These are phyloP conservation scores for Aleiodes sp. DNA, from an alignment of 1,140 invertebrate species.

Conservation along the genomic window DNA sequence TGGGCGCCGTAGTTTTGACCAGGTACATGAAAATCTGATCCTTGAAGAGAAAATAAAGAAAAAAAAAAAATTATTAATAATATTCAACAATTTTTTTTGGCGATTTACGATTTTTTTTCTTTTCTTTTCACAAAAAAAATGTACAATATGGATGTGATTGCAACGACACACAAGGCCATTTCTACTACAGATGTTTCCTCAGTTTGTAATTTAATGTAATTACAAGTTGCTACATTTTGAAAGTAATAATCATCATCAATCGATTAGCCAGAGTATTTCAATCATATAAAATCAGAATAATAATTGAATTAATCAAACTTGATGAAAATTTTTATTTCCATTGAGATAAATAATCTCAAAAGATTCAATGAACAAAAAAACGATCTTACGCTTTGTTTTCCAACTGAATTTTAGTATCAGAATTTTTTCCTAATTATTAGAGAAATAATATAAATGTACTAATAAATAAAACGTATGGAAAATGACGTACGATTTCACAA, in stretches of 20 bases:
- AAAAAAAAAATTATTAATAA: background rate
- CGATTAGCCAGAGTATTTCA: too few relatives aligned
- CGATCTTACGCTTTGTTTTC: too few relatives aligned
- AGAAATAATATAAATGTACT: too few relatives aligned
- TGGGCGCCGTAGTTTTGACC: slow-evolving; percentile 62
- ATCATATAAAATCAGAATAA: too few relatives aligned
- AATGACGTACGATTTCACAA: slow-evolving; percentile 4
- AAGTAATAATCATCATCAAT: too few relatives aligned
- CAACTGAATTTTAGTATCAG: too few relatives aligned
- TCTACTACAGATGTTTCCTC: background rate
- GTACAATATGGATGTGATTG: background rate
- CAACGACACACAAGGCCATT: background rate
- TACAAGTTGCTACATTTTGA: too few relatives aligned
- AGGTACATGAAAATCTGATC: slow-evolving; percentile 63
- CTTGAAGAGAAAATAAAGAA: slow-evolving; percentile 44
- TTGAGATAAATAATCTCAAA: too few relatives aligned
- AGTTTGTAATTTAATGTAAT: background rate
- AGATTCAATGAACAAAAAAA: too few relatives aligned
- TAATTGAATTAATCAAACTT: too few relatives aligned
- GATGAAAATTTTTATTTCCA: too few relatives aligned
- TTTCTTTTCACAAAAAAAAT: background rate
- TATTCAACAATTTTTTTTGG: slow-evolving; percentile 2
- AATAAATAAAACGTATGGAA: background rate
- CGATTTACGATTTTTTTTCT: background rate
- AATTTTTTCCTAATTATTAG: too few relatives aligned